Conservation (phyloP, 2,888 invertebrate genomes). For the Adelognathus sp. region DNA sequence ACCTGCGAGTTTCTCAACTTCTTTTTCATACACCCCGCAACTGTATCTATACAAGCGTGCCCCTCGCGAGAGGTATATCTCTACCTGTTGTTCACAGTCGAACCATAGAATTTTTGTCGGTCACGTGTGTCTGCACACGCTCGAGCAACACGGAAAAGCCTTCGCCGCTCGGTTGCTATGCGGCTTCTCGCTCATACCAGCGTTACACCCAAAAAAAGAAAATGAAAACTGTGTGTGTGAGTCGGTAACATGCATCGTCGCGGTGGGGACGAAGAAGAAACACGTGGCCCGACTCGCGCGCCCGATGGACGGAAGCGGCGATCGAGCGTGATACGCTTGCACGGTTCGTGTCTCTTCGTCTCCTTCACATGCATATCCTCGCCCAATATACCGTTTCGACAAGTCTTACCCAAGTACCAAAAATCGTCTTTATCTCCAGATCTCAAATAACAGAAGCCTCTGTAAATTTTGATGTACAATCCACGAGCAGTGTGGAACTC, state of each 20-base stretch:
- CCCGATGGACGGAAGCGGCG: conserved; percentile 33
- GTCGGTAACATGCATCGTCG: background rate
- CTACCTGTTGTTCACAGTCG: background rate
- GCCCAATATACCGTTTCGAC: conserved; percentile 20
- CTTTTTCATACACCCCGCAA: too few species aligned
- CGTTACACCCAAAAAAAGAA: background rate
- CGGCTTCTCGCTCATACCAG: conserved; percentile 22
- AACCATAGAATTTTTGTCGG: background rate
- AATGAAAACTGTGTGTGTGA: background rate
- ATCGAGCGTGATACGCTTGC: conserved; percentile 37
- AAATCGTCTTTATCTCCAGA: background rate
- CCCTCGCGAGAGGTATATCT: background rate
- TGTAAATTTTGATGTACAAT: too few species aligned
- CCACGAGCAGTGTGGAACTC: too few species aligned
- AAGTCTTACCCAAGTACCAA: background rate
- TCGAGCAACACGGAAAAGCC: conserved; percentile 35
- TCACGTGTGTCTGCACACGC: background rate
- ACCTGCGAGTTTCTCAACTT: conserved; percentile 43
- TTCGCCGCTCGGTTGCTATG: conserved; percentile 52
- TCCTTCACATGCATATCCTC: background rate
- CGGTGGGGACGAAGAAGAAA: background rate
- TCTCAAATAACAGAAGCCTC: background rate
- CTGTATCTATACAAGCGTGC: conserved; percentile 6
- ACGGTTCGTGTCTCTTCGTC: conserved; percentile 4
- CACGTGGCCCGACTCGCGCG: conserved; percentile 19